A percentile compares a stretch with the other conserved stretches of the same genome.
These are phyloP conservation scores for Gasteruption jaculator DNA, from an alignment of 2,888 invertebrate genomes.

Conservation along the genomic window DNA sequence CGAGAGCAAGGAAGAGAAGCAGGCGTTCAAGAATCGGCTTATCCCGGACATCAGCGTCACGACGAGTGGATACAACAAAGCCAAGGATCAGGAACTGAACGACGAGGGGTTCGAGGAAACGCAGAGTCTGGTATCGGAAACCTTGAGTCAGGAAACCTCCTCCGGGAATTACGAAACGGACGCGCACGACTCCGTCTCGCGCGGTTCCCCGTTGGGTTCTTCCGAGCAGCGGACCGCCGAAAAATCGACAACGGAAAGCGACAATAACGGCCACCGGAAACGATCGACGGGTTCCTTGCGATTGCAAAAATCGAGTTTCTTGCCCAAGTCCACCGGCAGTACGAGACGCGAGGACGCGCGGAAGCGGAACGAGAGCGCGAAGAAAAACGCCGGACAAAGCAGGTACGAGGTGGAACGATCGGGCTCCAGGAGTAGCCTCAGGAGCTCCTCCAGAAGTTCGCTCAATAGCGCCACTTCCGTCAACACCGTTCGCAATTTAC, in stretches of 20 bases:
- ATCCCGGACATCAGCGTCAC: conserved; percentile 55
- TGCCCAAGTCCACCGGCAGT: conserved; percentile 41
- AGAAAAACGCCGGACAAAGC: conserved; percentile 23
- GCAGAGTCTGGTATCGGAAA: conserved; percentile 81
- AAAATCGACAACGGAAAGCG: conserved; percentile 20
- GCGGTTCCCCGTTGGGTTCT: conserved; percentile 46
- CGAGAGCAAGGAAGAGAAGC: conserved; percentile 11
- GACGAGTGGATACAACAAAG: conserved; percentile 42
- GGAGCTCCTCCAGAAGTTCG: conserved; percentile 81
- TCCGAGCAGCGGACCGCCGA: no score
- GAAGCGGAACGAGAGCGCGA: conserved; percentile 23
- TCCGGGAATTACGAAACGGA: conserved; percentile 67
- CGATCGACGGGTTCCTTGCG: conserved; percentile 22
- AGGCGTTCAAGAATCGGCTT: conserved; percentile 36
- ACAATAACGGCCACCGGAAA: conserved; percentile 14
- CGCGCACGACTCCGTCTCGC: conserved; percentile 54
- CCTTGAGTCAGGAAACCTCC: conserved; percentile 79
- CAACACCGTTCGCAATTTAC: conserved; percentile 71
- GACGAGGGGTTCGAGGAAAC: conserved; percentile 91
- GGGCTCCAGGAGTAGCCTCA: conserved; percentile 72
- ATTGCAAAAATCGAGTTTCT: conserved; percentile 37
- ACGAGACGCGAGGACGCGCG: conserved; percentile 27
- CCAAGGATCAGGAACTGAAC: conserved; percentile 67
- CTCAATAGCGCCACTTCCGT: conserved; percentile 76
- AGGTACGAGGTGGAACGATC: conserved; percentile 68